Base-by-base conservation (phyloP, 2,888 invertebrate species). In the Seira sanloemensis region DNA sequence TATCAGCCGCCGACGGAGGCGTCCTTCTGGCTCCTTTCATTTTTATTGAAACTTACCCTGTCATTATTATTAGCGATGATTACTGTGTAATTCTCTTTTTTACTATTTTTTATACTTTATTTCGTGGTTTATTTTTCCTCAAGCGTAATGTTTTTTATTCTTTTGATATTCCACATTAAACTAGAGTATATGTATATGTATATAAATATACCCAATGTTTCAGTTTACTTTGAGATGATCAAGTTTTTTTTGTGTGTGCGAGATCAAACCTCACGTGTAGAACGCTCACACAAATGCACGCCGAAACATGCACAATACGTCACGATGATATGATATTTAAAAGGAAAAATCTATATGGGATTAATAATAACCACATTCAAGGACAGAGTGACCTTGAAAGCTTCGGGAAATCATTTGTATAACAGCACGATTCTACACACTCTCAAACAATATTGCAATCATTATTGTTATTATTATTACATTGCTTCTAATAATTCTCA, bases 1-100 rank as follows among this genome's bases (percentile, higher is more conserved):
- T 50, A 72, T 25, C 71, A 82, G 82, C 82, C 76, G 76, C 75
- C 16, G 81, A 50, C 19, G 25, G 18, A 72, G 24, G 76, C 82
- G 82, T 75, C 82, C 82, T 82, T 82, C 76, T 82, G 82, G 82
- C 82, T 82, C 82, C 76, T 82, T 82, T 82, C 82, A 76, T 84
- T 80, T 79, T 75, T 75, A 84, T 84, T 84, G 67, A 78, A 78
- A 75, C 71, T 84, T 73, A 79, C 84, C 79, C 75, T 84, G 84
- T 84, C 79, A 84, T 84, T 84, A 80, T 75, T 84, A 84, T 79
- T 78, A 84, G 79, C 71, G 73, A 84, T 79, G 76, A 76, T 79
- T 84, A 74, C 76, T 46, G 23, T 54, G 79, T 58, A 78, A 79
- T 79, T 84, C 80, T 37, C 75, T 78, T 69, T 66, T 72, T 46